A percentile compares a stretch with the other conserved stretches of the same genome.
Conservation (phyloP, 2,797 vertebrate genomes). For the Aeoliscus strigatus region DNA sequence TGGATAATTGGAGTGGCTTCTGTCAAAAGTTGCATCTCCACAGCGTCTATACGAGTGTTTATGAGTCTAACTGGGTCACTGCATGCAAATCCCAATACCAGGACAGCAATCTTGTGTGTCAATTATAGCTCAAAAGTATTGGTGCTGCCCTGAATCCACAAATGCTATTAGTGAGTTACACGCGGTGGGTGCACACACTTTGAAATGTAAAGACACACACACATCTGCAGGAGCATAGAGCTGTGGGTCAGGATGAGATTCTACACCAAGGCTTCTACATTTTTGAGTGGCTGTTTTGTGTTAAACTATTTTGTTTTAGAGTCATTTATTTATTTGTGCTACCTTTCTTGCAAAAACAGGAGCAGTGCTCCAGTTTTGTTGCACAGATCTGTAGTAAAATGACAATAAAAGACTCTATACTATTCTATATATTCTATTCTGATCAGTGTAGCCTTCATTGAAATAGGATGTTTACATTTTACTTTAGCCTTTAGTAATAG, state of each 20-base stretch:
- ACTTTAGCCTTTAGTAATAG: too few relatives aligned
- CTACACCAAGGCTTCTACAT: too few relatives aligned
- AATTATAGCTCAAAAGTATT: slow-evolving; percentile 31
- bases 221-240: not conserved
- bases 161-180: slow-evolving; percentile 17
- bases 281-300: too few relatives aligned
- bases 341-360: too few relatives aligned
- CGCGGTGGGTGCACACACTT: slow-evolving; percentile 22
- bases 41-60: slow-evolving; percentile 32
- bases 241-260: not conserved
- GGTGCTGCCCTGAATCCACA: slow-evolving; percentile 35
- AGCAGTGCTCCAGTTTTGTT: too few relatives aligned
- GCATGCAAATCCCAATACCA: slow-evolving; percentile 37
- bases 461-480: too few relatives aligned
- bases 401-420: too few relatives aligned
- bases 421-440: too few relatives aligned
- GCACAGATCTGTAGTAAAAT: too few relatives aligned
- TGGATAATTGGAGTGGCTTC: slow-evolving; percentile 29
- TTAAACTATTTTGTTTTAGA: too few relatives aligned
- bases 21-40: slow-evolving; percentile 14
- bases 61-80: slow-evolving; percentile 58
- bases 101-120: slow-evolving; percentile 37
- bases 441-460: too few relatives aligned
- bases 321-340: too few relatives aligned
- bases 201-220: slow-evolving; percentile 11